Conservation (phyloP, 2,888 invertebrate genomes). For the Furcula furcula region DNA sequence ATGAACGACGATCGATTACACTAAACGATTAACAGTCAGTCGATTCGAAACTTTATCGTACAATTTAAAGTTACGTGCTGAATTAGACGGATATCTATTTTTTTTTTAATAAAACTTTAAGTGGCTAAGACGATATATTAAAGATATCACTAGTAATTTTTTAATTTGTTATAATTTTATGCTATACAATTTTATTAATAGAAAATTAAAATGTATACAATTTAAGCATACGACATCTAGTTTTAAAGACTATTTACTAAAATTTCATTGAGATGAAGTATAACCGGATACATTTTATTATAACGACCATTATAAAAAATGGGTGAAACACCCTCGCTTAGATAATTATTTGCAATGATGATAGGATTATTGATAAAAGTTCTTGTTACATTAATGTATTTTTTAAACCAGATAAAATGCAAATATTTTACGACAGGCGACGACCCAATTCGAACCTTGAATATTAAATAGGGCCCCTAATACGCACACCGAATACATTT, state of each 20-base stretch:
- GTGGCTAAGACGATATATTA: constrained; percentile 1
- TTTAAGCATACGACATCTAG: constrained; percentile 1
- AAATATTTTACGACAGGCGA: constrained; percentile 9
- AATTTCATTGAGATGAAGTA: not conserved
- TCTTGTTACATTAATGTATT: not conserved
- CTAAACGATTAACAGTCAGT: constrained; percentile 38
- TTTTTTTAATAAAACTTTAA: not conserved
- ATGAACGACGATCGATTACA: constrained; percentile 27
- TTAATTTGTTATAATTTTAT: constrained; percentile 7
- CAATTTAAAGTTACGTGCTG: constrained; percentile 23
- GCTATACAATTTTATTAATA: not conserved
- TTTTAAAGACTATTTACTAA: not conserved
- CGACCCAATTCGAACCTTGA: constrained; percentile 5
- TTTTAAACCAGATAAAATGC: not conserved
- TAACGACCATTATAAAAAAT: not conserved
- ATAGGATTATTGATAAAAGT: not conserved
- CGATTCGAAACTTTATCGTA: constrained; percentile 31
- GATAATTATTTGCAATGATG: not conserved
- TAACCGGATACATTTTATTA: not conserved
- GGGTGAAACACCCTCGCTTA: not conserved
- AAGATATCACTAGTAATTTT: constrained; percentile 8
- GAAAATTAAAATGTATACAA: not conserved
- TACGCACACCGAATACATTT: constrained; percentile 22
- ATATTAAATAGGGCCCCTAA: constrained; percentile 16
- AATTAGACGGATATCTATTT: constrained; percentile 15